phyloP scores from a whole-genome alignment of 1,140 invertebrate species.

The Dryas iulia region DNA sequence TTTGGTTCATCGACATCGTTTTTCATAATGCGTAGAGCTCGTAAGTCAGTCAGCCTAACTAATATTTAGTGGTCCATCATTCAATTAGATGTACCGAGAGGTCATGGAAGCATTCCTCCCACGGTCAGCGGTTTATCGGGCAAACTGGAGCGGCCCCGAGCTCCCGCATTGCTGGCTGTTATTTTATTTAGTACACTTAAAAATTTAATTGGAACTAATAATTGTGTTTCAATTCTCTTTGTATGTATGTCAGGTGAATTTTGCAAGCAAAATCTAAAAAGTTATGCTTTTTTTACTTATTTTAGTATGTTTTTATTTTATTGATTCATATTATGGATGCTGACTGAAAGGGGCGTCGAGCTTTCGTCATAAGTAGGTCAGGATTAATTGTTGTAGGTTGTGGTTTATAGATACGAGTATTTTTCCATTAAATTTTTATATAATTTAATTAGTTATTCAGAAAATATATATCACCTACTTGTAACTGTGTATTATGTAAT shows the following conservation, averaged over 20 bases:
- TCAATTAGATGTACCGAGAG: conserved; percentile 62
- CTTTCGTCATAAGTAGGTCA: background rate
- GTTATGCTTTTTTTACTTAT: background rate
- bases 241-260: background rate
- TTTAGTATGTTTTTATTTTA: background rate
- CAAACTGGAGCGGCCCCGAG: conserved; percentile 50
- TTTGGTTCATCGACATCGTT: conserved; percentile 18
- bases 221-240: background rate
- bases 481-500: background rate
- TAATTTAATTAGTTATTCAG: background rate
- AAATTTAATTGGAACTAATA: conserved; percentile 7
- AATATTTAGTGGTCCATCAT: conserved; percentile 49
- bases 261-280: background rate
- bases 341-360: background rate
- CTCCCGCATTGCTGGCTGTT: conserved; percentile 33
- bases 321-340: background rate
- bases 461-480: background rate
- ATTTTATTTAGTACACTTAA: conserved; percentile 18
- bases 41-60: conserved; percentile 25
- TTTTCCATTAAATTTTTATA: too few species aligned
- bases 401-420: too few species aligned
- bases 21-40: conserved; percentile 19
- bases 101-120: conserved; percentile 63
- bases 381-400: background rate
- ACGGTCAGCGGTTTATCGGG: conserved; percentile 51